A percentile compares a stretch with the other conserved stretches of the same genome.
phyloP scores from a whole-genome alignment of 2,888 invertebrate genomes.

The Sinohyriopsis cumingii region DNA sequence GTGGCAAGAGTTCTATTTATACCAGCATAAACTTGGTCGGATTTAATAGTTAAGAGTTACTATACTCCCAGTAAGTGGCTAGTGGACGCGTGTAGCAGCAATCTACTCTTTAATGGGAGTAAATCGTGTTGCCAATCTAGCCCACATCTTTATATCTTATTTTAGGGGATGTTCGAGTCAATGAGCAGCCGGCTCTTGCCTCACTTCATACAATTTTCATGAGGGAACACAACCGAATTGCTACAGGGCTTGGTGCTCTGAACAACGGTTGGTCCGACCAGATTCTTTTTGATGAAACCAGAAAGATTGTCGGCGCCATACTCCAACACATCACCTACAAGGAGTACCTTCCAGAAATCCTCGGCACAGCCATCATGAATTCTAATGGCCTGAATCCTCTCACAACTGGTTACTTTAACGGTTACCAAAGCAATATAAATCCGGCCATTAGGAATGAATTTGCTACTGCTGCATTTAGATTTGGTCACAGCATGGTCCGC shows the following conservation, averaged over 20 bases:
- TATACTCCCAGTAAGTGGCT: too few species aligned
- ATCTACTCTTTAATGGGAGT: too few species aligned
- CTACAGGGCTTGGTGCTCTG: background rate
- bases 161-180: slow-evolving; percentile 7
- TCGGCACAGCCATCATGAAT: background rate
- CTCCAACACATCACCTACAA: slow-evolving; percentile 1
- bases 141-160: background rate
- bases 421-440: background rate
- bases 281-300: slow-evolving; percentile 3
- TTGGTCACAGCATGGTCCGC: background rate
- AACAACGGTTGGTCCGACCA: slow-evolving; percentile 2
- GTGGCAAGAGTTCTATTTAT: too few species aligned
- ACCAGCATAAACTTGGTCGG: too few species aligned
- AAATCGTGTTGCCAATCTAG: too few species aligned
- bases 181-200: background rate
- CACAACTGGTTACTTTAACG: background rate
- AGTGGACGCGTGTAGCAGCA: too few species aligned
- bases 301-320: slow-evolving; percentile 6
- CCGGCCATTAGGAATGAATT: background rate
- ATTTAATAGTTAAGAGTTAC: too few species aligned
- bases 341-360: slow-evolving; percentile 1
- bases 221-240: slow-evolving; percentile 8
- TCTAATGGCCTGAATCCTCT: background rate
- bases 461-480: background rate
- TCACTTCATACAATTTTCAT: slow-evolving; percentile 5